A percentile compares a stretch with the other conserved stretches of the same genome.
These are phyloP conservation scores for Cryptus armator DNA, from an alignment of 2,888 invertebrate genomes.

Conservation along the genomic window DNA sequence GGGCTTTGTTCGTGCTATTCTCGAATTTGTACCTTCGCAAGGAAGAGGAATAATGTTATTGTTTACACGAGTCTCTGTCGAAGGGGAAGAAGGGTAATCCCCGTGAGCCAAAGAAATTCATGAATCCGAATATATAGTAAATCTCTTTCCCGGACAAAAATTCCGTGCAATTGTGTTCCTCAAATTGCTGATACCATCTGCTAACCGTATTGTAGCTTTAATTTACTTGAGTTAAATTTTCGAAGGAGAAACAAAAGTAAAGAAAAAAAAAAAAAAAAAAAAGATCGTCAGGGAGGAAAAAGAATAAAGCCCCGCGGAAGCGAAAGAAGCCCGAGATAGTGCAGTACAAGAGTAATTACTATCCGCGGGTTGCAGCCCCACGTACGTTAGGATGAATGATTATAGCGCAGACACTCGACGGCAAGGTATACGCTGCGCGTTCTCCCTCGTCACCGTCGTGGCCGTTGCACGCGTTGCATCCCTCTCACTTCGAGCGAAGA, in stretches of 20 bases:
- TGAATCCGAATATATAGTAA: neutral
- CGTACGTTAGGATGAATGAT: conserved; percentile 48
- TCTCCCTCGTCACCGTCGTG: neutral
- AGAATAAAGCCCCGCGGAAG: neutral
- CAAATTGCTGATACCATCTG: too few species aligned
- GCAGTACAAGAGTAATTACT: conserved; percentile 24
- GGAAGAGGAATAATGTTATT: neutral
- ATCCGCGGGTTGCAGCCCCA: neutral
- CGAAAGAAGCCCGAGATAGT: neutral
- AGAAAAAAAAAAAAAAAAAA: neutral
- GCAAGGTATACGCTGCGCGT: neutral
- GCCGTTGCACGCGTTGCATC: conserved; percentile 1
- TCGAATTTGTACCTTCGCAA: neutral
- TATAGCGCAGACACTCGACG: conserved; percentile 33
- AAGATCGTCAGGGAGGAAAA: too few species aligned
- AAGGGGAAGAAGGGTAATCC: neutral
- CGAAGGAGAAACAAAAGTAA: neutral
- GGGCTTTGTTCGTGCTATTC: neutral
- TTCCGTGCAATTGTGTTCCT: too few species aligned
- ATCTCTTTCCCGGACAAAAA: too few species aligned
- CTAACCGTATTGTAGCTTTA: neutral
- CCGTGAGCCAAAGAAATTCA: neutral
- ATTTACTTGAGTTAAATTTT: neutral
- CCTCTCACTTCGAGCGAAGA: neutral
- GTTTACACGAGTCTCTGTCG: neutral